Base-by-base conservation (phyloP, 2,113 vertebrate genomes). In the Geococcyx californianus region DNA sequence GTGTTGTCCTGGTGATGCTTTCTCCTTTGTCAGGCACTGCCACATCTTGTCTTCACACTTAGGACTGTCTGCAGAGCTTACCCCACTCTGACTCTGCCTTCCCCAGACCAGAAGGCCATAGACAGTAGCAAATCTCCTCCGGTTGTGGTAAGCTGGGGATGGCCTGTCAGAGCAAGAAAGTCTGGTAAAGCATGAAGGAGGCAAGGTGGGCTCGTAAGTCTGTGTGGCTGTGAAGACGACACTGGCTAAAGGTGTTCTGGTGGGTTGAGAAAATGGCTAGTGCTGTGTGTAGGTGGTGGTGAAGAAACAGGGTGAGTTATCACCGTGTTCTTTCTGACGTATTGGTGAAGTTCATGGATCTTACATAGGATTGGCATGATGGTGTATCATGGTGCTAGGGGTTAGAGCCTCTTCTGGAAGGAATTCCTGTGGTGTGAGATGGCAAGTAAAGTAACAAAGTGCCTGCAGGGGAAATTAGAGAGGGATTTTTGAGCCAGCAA, bases 21-120 rank as follows among this genome's bases (percentile, higher is more conserved):
- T 38, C 31, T 72, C 28, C 36, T 13, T 44, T 2, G 1, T 74
- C 28, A 34, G 60, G 12, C 6, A 5, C 51, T 44, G 25, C 40
- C 45, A 6, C 4, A 0, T 60, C 52, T 77, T 7, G 6, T 58
- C n/a, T 78, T 52, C 19, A 5, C 0, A 2, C 79, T 54, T 47
- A 38, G 20, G 16, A 13, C 28, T 55, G 33, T 34, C 56, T 79
- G 33, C 40, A 70, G 76, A 72, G 26, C n/a, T 25, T 90, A 55
- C 45, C 19, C 19, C 0, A 0, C 40, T 85, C 84, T 52, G 44
- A 17, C 33, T 56, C 26, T 70, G 64, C 69, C 42, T 51, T 49
- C 31, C 42, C 21, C 13, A 25, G 24, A 73, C 49, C 55, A 81
- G n/a, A 67, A 76, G 52, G 40, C 75, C 12, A 3, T 8, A 26